Evolutionary conservation across 2,797 vertebrate species (phyloP).

Genomic region (Pristis pectinata): DNA sequence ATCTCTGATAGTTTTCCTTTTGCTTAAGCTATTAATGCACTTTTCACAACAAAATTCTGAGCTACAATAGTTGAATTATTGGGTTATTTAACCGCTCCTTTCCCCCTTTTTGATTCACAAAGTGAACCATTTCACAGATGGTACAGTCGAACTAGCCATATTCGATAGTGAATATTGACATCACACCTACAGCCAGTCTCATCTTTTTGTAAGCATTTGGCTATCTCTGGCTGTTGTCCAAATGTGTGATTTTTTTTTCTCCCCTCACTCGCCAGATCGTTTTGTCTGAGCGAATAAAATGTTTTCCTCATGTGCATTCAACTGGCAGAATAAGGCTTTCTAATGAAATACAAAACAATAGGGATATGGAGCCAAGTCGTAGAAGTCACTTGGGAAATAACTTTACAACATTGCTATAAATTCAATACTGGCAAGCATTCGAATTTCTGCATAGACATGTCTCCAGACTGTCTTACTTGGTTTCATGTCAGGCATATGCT

Average conservation of each 20-base stretch:
- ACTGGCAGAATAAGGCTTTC: conserved; percentile 22
- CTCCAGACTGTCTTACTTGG: conserved; percentile 50
- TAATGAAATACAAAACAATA: conserved; percentile 36
- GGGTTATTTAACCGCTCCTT: no score
- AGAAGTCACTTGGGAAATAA: conserved; percentile 34
- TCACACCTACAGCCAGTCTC: neutral
- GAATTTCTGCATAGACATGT: conserved; percentile 28
- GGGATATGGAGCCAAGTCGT: conserved; percentile 16
- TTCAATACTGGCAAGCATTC: conserved; percentile 33
- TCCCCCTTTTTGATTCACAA: neutral
- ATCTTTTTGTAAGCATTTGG: neutral
- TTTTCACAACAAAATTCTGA: neutral
- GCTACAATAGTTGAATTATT: neutral
- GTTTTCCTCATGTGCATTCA: conserved; percentile 32
- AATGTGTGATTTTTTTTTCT: neutral
- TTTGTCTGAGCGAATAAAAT: conserved; percentile 29
- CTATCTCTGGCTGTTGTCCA: neutral
- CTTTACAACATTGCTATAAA: conserved; percentile 37
- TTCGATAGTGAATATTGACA: neutral
- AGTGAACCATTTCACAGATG: neutral
- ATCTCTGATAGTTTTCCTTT: neutral
- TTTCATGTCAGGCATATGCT: conserved; percentile 59
- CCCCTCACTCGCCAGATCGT: neutral
- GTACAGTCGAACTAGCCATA: no score
- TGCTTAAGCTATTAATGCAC: no score